Conservation (phyloP, 2,797 vertebrate species). For the Centropyge bicolor region DNA sequence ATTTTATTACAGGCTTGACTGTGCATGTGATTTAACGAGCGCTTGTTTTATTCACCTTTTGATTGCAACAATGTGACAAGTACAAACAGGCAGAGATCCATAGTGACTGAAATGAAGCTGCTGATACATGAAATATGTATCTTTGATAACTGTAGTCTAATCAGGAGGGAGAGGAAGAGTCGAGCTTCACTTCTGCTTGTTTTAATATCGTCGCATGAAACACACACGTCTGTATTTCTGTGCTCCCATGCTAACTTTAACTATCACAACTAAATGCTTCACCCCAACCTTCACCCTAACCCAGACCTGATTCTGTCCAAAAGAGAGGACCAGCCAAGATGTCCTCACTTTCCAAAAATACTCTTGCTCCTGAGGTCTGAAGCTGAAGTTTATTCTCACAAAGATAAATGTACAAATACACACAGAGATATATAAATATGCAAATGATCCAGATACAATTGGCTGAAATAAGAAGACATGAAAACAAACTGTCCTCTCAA, state of each 20-base stretch:
- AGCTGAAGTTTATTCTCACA: too few relatives aligned
- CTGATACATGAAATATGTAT: background rate
- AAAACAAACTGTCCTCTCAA: background rate
- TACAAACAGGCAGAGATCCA: background rate
- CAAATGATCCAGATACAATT: too few relatives aligned
- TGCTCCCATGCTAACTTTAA: background rate
- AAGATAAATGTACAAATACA: too few relatives aligned
- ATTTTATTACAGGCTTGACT: constrained; percentile 12
- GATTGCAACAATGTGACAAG: background rate
- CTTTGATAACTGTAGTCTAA: background rate
- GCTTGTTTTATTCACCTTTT: background rate
- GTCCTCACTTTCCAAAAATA: background rate
- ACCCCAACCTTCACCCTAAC: background rate
- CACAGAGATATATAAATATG: too few relatives aligned
- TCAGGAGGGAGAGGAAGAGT: background rate
- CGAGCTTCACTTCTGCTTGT: background rate
- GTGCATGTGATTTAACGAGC: background rate
- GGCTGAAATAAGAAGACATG: too few relatives aligned
- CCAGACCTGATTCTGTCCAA: too few relatives aligned
- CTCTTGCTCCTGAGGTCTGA: too few relatives aligned
- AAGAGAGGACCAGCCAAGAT: background rate
- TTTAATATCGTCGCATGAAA: background rate
- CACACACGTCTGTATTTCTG: too few relatives aligned
- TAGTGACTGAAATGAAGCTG: background rate
- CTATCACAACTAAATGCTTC: background rate